Base-by-base conservation (phyloP, 2,113 vertebrate genomes). In the Accipiter cooperii region DNA sequence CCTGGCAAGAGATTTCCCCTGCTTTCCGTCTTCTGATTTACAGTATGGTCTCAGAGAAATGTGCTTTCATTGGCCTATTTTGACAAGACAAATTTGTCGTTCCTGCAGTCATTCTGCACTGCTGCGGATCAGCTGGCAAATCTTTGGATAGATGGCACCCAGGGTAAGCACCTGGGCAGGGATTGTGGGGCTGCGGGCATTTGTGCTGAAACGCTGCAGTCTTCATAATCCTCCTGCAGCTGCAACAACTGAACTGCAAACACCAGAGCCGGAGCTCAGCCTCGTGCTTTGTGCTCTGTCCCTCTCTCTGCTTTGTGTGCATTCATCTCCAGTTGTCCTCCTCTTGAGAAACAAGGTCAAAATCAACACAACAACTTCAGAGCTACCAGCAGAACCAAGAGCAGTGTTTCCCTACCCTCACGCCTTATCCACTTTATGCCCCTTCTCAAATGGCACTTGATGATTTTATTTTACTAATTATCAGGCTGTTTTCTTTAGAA, bases 141-240 rank as follows among this genome's bases (percentile, higher is more conserved):
- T 21, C 61, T 77, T 57, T 52, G 21, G 18, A 6, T 10, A 74
- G 66, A 22, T 3, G 11, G 29, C 34, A 49, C 15, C 0, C 1
- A 34, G 44, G 21, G 13, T 36, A 13, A 52, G 17, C 21, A 47
- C 33, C 51, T 0, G 0, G 36, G 34, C 58, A 70, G 60, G 0
- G 58, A 28, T 0, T 38, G 10, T n/a, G 58, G n/a, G 63, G 51
- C 52, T 36, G 5, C 2, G 14, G n/a, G 31, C 14, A 34, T 55
- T 55, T 46, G 21, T 57, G 44, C 38, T 38, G 70, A 42, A 90
- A 47, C 0, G 0, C 20, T 2, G 1, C 28, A 51, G 26, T 11
- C n/a, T 90, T 69, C 6, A 2, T 3, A 26, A 58, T 12, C 8
- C 28, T 68, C 13, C 84, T 61, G 31, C 46, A 70, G 55, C 80